Evolutionary conservation across 2,888 invertebrate genomes (phyloP), one percentile per base, ranked within the genome.

Genomic region (Scrobipalpa atriplicella): DNA sequence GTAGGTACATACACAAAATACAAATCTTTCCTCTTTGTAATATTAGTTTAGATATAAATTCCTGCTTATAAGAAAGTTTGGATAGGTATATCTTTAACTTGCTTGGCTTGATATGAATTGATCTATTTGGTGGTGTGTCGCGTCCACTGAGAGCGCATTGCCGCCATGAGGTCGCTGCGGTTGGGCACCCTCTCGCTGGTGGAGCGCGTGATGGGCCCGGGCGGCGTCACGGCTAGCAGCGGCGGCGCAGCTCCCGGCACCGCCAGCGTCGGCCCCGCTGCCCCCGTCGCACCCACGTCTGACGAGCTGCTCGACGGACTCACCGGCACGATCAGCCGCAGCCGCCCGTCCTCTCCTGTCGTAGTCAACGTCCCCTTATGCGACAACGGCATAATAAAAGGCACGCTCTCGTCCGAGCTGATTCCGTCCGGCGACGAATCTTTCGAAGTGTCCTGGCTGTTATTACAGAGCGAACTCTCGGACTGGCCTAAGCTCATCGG

Each of bases 141-240:
- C 19, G 97, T 97, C 97, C 97, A 97, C 70, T 95, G 95, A 8
- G 96, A 95, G 72, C 97, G 93, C 73, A 97, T 95, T 75, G 97
- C 96, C 29, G 95, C 95, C 96, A 97, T 96, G 82, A 97, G 93
- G 82, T 97, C 97, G 85, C 96, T 97, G 65, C 97, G 94, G 80
- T 97, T 96, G 6, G 97, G 97, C 69, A 97, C 95, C 84, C 96
- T 96, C 79, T 97, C 97, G 87, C 97, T 97, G 39, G 97, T 97
- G 62, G 96, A 95, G 73, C 97, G 93, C 0, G 95, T 95, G 71
- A 96, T 96, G 58, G 94, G 94, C 6, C 94, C 93, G 1, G 95
- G 93, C 21, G 95, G 94, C 41, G 95, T 95, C 11, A 43, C 62
- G 19, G 62, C 39, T 43, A 43, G 62, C 10, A 77, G 89, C 78